These are phyloP conservation scores for Lamprotornis superbus DNA, from an alignment of 2,113 vertebrate species.

Conservation along the genomic window DNA sequence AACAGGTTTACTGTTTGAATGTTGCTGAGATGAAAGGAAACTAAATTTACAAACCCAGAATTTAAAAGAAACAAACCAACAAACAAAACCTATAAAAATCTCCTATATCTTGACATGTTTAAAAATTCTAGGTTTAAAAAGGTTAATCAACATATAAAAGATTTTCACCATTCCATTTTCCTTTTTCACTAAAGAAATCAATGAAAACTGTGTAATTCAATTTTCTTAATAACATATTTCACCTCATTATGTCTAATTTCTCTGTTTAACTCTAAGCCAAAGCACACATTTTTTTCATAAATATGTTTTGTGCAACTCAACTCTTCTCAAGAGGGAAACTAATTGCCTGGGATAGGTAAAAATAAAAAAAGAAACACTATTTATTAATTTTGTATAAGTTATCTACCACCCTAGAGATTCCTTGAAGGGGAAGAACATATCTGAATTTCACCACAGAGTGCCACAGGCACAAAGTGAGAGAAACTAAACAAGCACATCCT, in stretches of 20 bases:
- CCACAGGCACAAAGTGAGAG: slow-evolving; percentile 83
- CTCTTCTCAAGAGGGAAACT: slow-evolving; percentile 16
- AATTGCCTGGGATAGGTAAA: slow-evolving; percentile 61
- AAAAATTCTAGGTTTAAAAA: neutral
- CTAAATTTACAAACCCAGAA: neutral
- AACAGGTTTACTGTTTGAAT: neutral
- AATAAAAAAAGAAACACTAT: slow-evolving; percentile 70
- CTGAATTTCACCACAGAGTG: slow-evolving; percentile 83
- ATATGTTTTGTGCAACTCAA: neutral
- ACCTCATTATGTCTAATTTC: neutral
- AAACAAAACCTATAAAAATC: neutral
- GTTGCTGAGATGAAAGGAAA: neutral
- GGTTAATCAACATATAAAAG: neutral
- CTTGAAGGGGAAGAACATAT: slow-evolving; percentile 79
- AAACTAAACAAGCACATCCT: slow-evolving; percentile 90
- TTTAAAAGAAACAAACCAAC: too few relatives aligned
- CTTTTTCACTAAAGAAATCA: neutral
- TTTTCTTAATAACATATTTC: neutral
- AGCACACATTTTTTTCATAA: neutral
- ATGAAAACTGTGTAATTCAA: neutral
- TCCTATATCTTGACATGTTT: neutral
- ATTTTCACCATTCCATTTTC: neutral
- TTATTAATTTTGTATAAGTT: slow-evolving; percentile 79
- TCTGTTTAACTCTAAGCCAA: neutral
- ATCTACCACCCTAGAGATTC: slow-evolving; percentile 70